Percentiles rank a stretch among this genome's conserved stretches.
Conservation (phyloP, 2,797 vertebrate species). For the Nothura maculosa region DNA sequence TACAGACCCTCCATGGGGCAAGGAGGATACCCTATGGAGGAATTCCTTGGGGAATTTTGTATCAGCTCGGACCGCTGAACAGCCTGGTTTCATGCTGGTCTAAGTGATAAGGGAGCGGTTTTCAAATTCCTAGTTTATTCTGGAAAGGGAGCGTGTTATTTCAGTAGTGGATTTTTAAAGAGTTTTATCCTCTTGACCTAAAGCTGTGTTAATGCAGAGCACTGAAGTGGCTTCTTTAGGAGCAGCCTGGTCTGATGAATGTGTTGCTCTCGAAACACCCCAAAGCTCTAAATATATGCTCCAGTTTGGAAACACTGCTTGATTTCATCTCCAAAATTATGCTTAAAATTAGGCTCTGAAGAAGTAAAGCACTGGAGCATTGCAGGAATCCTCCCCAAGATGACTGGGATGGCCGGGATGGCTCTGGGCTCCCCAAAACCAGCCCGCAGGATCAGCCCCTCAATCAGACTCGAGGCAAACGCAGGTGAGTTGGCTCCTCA, state of each 20-base stretch:
- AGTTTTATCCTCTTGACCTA: not conserved
- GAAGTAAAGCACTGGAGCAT: not conserved
- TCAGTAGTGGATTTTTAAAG: not conserved
- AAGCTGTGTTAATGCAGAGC: not conserved
- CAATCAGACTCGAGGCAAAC: slow-evolving; percentile 48
- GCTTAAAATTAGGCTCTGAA: not conserved
- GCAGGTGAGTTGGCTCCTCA: slow-evolving; percentile 43
- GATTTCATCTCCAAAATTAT: not conserved
- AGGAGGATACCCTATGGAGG: not conserved
- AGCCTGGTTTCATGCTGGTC: too few relatives aligned
- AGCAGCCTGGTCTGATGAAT: not conserved
- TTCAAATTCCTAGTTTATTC: not conserved
- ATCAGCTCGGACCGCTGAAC: too few relatives aligned
- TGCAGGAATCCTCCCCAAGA: not conserved
- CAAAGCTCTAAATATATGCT: not conserved
- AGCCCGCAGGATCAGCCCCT: not conserved
- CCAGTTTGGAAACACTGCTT: not conserved
- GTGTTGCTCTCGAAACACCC: not conserved
- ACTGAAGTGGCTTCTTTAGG: not conserved
- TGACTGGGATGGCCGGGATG: too few relatives aligned
- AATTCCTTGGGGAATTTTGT: not conserved
- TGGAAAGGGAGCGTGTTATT: not conserved
- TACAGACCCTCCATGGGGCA: not conserved
- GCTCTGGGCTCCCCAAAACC: not conserved
- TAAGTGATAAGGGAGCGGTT: not conserved